Percentiles rank a stretch among this genome's conserved stretches.
Evolutionary conservation across 2,797 vertebrate species (phyloP).

Genomic region (Pterois miles): DNA sequence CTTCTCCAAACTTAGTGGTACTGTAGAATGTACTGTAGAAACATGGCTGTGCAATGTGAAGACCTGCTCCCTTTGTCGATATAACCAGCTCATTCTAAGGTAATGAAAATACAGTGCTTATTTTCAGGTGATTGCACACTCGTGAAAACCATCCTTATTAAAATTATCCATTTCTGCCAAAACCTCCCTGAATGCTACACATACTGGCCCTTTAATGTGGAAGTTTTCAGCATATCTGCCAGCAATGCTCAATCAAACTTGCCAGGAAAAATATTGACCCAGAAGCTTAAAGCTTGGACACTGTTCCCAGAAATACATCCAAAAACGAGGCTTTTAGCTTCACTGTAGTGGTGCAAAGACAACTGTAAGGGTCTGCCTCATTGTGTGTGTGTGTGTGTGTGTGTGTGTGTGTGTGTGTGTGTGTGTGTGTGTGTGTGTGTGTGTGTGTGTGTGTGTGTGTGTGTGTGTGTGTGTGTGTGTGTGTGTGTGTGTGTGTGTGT

Average conservation of each 20-base stretch:
- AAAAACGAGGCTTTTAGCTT: neutral
- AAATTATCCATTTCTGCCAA: neutral
- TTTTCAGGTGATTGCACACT: neutral
- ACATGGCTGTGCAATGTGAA: no score
- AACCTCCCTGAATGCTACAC: neutral
- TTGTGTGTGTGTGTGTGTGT: neutral
- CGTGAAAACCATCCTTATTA: neutral
- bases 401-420: neutral
- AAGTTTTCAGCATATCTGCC: neutral
- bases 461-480: neutral
- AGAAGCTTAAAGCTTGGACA: neutral
- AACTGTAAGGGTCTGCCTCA: neutral
- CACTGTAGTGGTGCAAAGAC: neutral
- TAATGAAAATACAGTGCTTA: no score
- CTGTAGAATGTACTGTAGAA: no score
- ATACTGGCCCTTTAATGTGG: neutral
- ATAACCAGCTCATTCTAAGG: no score
- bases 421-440: no score
- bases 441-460: neutral
- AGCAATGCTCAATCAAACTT: neutral
- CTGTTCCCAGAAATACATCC: neutral
- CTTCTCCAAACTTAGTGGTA: no score
- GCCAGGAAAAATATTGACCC: neutral
- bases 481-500: neutral
- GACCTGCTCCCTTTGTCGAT: no score